Evolutionary conservation across 2,888 invertebrate genomes (phyloP).

Genomic region (Phlogophora meticulosa): DNA sequence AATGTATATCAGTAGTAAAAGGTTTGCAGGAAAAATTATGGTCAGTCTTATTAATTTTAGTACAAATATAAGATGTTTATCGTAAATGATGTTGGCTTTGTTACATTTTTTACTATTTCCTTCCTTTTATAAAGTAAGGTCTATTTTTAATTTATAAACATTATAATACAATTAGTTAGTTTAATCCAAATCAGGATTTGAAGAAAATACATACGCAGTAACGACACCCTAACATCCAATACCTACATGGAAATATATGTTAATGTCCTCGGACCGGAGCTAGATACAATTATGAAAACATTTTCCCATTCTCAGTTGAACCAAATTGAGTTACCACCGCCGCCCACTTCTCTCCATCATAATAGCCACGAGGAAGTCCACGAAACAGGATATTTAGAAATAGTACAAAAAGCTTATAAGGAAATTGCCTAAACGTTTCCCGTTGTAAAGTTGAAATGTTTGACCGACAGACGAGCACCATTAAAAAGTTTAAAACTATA

Average conservation of each 20-base stretch:
- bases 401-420: conserved; percentile 73
- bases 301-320: not conserved
- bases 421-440: conserved; percentile 77
- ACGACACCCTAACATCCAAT: too few relatives aligned
- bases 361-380: conserved; percentile 59
- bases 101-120: not conserved
- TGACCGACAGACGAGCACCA: conserved; percentile 50
- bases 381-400: conserved; percentile 77
- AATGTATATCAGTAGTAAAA: conserved; percentile 27
- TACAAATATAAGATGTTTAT: conserved; percentile 27
- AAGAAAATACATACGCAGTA: not conserved
- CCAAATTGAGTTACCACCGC: conserved; percentile 30
- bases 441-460: conserved; percentile 67
- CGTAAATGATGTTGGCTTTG: not conserved
- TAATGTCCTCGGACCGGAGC: not conserved
- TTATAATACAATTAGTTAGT: too few relatives aligned
- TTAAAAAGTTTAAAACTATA: conserved; percentile 41
- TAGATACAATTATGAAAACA: not conserved
- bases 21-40: conserved; percentile 12
- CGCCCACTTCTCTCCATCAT: conserved; percentile 45
- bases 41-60: conserved; percentile 9
- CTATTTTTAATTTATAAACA: not conserved
- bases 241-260: not conserved
- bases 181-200: too few relatives aligned
- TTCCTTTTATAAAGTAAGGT: not conserved